A percentile compares a stretch with the other conserved stretches of the same genome.
These are phyloP conservation scores for Daboia siamensis DNA, from an alignment of 2,113 vertebrate genomes.

Conservation along the genomic window DNA sequence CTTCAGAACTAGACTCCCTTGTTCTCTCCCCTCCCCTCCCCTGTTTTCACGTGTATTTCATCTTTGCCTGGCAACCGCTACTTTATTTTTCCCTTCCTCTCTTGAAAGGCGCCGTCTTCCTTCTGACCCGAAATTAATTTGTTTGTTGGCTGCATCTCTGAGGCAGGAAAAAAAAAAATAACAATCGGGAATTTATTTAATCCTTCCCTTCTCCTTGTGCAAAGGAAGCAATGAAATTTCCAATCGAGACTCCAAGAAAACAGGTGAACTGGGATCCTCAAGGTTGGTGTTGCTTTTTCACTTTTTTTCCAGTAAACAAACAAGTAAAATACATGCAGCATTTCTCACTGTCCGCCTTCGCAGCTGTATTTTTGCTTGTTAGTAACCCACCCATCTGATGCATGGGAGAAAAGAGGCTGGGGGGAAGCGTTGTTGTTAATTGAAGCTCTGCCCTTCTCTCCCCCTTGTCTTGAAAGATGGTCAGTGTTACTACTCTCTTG, in stretches of 20 bases:
- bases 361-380: constrained; percentile 26
- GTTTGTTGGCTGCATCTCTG: constrained; percentile 61
- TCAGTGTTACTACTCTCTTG: constrained; percentile 40
- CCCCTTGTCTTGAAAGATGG: constrained; percentile 40
- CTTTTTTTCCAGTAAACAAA: constrained; percentile 18
- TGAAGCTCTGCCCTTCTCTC: constrained; percentile 29
- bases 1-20: neutral
- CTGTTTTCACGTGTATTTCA: constrained; percentile 53
- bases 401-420: constrained; percentile 21
- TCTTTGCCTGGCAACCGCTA: constrained; percentile 65
- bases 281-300: constrained; percentile 81
- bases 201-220: constrained; percentile 66
- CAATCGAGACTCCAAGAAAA: constrained; percentile 93
- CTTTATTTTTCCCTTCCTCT: constrained; percentile 7
- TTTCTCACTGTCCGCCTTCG: constrained; percentile 34
- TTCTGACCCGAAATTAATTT: constrained; percentile 63
- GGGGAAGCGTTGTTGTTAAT: constrained; percentile 13
- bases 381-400: constrained; percentile 36
- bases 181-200: constrained; percentile 64
- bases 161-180: constrained; percentile 60
- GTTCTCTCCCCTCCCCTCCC: constrained; percentile 1
- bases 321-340: neutral
- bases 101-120: constrained; percentile 52
- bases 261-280: constrained; percentile 97
- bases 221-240: constrained; percentile 95